Evolutionary conservation across 2,797 vertebrate species (phyloP), one percentile per base, ranked within the genome.

Genomic region (Botia almorhae): DNA sequence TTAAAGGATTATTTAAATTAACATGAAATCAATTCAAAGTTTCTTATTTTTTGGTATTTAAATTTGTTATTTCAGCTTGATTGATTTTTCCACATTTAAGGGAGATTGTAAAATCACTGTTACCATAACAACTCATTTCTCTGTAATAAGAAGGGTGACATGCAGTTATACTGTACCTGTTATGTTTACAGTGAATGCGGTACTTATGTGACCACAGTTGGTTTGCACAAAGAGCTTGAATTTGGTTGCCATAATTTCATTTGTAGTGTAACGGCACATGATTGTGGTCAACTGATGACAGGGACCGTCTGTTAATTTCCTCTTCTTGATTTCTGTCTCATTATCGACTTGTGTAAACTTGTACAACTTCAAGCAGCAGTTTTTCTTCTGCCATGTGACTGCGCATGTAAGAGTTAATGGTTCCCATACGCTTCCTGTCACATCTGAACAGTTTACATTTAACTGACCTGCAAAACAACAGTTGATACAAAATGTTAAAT

Each of bases 171-270:
- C 21, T n/a, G 17, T 36, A 55, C 63, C 74, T 55, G 63, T 65
- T 55, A 76, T 2, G 8, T 14, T 55, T 14, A 76, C 13, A n/a
- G 13, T 0, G 1, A 55, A 67, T 0, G 21, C 5, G 7, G 46
- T 16, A 16, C 0, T 1, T 10, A 7, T 13, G 1, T 0, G 2
- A n/a, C 11, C 43, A 19, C 7, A 33, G 0, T 3, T 50, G 1
- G n/a, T 11, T 33, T 75, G 60, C 4, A 36, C 3, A 29, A 46
- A 75, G 0, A 75, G 19, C 2, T 3, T 33, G 16, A 63, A 26
- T 48, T 1, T 26, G 5, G 58, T n/a, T 2, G 36, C 60, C 6
- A 0, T 33, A 3, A 63, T 75, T n/a, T 6, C 5, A 2, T 23
- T 10, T 19, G 60, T 2, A 2, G 0, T 7, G 10, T 75, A 48